Evolutionary conservation across 2,797 vertebrate genomes (phyloP), one percentile per base, ranked within the genome.

Genomic region (Danio kyathit): DNA sequence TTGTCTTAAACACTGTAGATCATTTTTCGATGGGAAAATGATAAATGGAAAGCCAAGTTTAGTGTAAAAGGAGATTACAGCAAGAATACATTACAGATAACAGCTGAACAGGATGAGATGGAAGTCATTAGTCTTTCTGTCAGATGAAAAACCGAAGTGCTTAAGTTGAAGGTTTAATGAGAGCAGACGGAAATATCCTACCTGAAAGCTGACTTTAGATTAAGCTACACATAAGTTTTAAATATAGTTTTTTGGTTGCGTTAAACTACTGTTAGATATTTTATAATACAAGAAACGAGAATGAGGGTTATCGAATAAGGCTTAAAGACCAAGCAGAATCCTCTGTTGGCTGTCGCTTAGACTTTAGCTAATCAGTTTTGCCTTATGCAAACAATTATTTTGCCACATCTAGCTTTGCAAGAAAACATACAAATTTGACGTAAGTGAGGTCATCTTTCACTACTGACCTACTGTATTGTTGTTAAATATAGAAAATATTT

Each of bases 101-200:
- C 29, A 71, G 74, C 29, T 82, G 43, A 80, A 70, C 74, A 64
- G 57, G 29, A 59, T 64, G 66, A 80, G 60, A 64, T 9, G n/a
- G 65, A 52, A 83, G 54, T 70, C 72, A 59, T 85, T 82, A 83
- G 49, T 70, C 56, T 48, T 67, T 83, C 75, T 77, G 78, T 79
- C 38, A 77, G 17, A 77, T 43, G 61, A 85, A 77, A 70, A 64
- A 44, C 13, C 65, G 63, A 74, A 74, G 65, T 59, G 73, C 56
- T 69, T 48, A 43, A 29, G 29, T 29, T 16, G 12, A 74, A 56
- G 12, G 41, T 69, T 83, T 78, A 81, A 83, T 78, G 52, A 81
- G 54, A 41, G 38, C 49, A 41, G 7, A 64, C 38, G 70, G 61
- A 70, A 56, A 29, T 29, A 29, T 29, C 29, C 29, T 29, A 29